Evolutionary conservation across 2,797 vertebrate species (phyloP).

Genomic region (Channa striata): DNA sequence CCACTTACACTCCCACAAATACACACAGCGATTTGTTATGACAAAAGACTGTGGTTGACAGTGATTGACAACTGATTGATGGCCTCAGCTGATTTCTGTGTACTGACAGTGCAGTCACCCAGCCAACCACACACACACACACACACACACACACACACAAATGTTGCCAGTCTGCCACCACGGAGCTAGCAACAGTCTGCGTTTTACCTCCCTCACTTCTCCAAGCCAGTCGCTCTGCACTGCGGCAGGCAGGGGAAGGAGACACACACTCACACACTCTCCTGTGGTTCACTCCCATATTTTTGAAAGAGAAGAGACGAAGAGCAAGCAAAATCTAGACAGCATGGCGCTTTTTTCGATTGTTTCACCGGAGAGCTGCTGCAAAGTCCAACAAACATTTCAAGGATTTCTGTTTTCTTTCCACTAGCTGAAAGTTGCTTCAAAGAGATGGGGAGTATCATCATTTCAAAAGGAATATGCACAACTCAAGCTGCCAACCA

Average conservation of each 20-base stretch:
- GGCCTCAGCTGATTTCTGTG: conserved; percentile 88
- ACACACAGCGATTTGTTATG: conserved; percentile 41
- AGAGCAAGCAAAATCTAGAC: conserved; percentile 70
- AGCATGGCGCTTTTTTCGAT: conserved; percentile 44
- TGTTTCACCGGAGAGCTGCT: conserved; percentile 40
- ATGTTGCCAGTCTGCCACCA: conserved; percentile 83
- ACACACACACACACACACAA: conserved; percentile 58
- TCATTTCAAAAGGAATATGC: conserved; percentile 64
- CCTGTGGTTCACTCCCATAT: conserved; percentile 77
- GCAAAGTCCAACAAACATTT: conserved; percentile 41
- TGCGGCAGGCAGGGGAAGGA: conserved; percentile 81
- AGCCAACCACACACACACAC: conserved; percentile 66
- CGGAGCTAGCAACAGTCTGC: conserved; percentile 84
- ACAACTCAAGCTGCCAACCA: conserved; percentile 42
- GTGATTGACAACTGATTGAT: conserved; percentile 85
- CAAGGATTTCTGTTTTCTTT: conserved; percentile 50
- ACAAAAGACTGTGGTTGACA: conserved; percentile 81
- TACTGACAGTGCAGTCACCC: conserved; percentile 84
- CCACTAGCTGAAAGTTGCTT: conserved; percentile 68
- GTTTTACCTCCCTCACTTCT: conserved; percentile 80
- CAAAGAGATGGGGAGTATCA: conserved; percentile 59
- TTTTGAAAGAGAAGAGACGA: conserved; percentile 79
- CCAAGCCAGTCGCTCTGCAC: conserved; percentile 83
- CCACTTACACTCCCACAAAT: conserved; percentile 40
- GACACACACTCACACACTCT: conserved; percentile 68